Evolutionary conservation across 2,888 invertebrate genomes (phyloP), one percentile per base, ranked within the genome.

Genomic region (Abscondita cerata): DNA sequence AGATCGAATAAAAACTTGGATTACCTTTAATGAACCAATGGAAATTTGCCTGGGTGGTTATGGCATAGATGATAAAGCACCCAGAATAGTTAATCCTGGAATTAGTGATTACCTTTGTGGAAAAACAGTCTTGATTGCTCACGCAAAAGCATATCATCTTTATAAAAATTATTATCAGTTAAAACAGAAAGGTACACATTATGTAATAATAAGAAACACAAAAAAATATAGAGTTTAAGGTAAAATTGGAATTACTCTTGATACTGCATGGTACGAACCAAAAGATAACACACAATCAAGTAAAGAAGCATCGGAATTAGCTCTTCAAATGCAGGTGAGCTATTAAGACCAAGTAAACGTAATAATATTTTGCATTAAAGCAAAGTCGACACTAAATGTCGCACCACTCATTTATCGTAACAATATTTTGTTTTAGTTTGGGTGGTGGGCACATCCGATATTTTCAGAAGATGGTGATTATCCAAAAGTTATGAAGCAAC

Each of bases 361-460:
- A 33, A 51, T 1, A 11, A 15, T 20, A 16, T 18, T 34, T n/a
- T n/a, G n/a, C n/a, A n/a, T n/a, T n/a, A n/a, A n/a, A n/a, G n/a
- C n/a, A n/a, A n/a, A n/a, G n/a, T n/a, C n/a, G n/a, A n/a, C n/a
- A n/a, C n/a, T n/a, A n/a, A n/a, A n/a, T n/a, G n/a, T n/a, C n/a
- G n/a, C n/a, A n/a, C n/a, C n/a, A n/a, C n/a, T n/a, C n/a, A n/a
- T n/a, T n/a, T n/a, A n/a, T 11, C 8, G 9, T 19, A 44, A 19
- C 19, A 3, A 44, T 12, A 38, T 34, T 47, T 20, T 12, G 55
- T 81, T 80, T 34, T 76, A 86, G 85, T 81, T 86, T 54, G 88
- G 88, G 31, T 88, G 88, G 88, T 87, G 86, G 71, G 85, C 85
- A 0, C 83, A 89, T 74, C 88, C 90, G 1, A 86, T 89, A 36